Base-by-base conservation (phyloP, 35 echinoderm and acorn worm species). In the Lytechinus pictus region DNA sequence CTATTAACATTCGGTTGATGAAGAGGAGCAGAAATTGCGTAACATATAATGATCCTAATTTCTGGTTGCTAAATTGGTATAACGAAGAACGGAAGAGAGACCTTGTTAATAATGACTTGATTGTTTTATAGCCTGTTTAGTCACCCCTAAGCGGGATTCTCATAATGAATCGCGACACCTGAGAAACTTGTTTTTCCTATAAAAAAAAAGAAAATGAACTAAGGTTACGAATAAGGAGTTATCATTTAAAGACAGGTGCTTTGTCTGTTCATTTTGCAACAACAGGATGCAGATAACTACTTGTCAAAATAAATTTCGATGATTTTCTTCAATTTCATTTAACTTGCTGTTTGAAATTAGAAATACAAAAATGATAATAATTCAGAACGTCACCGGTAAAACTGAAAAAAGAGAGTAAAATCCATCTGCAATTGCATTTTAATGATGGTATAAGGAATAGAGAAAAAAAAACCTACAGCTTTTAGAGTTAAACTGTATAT, bases 61-160 rank as follows among this genome's bases (percentile, higher is more conserved):
- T 79, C 66, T 79, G 19, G 66, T 24, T 79, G 66, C 66, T 79
- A 79, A 79, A 79, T 79, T 79, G 19, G 66, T 24, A 3, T 79
- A 79, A 79, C 16, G 19, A 19, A 79, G n/a, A 79, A 24, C 66
- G 66, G 66, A 79, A 79, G 19, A 79, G n/a, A 79, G 66, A 24
- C 66, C 66, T 79, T 79, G 66, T 79, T 79, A 79, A 79, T 79
- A 24, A 24, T 79, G 66, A 79, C 66, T 79, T 79, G 21, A 79
- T 79, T 79, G 66, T 79, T 79, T 79, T n/a, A 79, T 79, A n/a
- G 66, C 66, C 61, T 79, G n/a, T 16, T 79, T n/a, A 79, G 66
- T 79, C 66, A 79, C 66, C 66, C 66, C 6, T 14, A 7, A 79
- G 66, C 19, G 66, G 66, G 6, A 79, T 79, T 79, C 66, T 24